Percentiles rank a stretch among this genome's conserved stretches.
phyloP scores from a whole-genome alignment of 2,888 invertebrate species.

The Megaustenia siamemsis region DNA sequence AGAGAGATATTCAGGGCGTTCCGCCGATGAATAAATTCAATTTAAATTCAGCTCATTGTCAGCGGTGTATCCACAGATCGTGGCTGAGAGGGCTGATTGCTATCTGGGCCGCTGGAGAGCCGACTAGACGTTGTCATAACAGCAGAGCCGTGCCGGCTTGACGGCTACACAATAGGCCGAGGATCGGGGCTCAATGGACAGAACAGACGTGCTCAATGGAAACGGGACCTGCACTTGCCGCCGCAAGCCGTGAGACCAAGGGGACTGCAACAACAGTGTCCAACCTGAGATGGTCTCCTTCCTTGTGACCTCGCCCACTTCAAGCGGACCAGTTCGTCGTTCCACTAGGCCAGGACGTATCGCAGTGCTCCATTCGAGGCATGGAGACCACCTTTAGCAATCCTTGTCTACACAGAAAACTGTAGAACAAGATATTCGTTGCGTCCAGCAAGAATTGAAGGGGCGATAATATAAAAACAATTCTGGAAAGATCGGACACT shows the following conservation, averaged over 20 bases:
- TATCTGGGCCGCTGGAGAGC: conserved; percentile 10
- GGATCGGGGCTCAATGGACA: background rate
- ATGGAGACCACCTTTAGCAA: no score
- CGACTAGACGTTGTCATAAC: conserved; percentile 41
- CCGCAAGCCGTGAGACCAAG: background rate
- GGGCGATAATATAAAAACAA: no score
- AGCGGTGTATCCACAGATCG: conserved; percentile 20
- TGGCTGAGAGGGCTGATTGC: conserved; percentile 30
- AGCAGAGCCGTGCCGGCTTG: background rate
- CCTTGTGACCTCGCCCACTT: background rate
- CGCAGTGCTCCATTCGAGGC: no score
- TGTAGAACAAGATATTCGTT: no score
- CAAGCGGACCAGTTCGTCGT: no score
- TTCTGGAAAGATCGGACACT: no score
- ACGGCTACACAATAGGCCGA: conserved; percentile 26
- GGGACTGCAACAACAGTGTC: background rate
- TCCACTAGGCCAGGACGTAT: no score
- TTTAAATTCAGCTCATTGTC: conserved; percentile 37
- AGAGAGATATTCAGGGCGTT: background rate
- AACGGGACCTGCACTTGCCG: conserved; percentile 14
- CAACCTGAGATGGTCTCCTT: background rate
- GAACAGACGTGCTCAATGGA: no score
- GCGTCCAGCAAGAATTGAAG: no score
- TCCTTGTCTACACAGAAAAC: no score
- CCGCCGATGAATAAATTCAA: conserved; percentile 34